Base-by-base conservation (phyloP, 2,888 invertebrate genomes). In the Mesorhabditis spiculigera region DNA sequence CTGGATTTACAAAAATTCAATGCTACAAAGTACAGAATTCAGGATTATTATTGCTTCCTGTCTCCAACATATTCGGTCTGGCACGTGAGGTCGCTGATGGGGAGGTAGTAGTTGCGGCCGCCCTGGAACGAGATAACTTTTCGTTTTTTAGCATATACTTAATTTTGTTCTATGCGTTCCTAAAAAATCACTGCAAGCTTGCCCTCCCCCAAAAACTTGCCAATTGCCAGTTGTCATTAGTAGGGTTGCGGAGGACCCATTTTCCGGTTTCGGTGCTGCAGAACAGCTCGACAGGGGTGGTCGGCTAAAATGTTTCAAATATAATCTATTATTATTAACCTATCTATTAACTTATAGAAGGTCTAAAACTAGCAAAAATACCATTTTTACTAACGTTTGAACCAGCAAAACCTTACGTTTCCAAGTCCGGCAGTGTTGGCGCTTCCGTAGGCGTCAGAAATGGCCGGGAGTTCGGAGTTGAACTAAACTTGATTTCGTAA, bases 391-490 rank as follows among this genome's bases (percentile, higher is more conserved):
- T 10, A 50, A 50, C n/a, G n/a, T 10, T 50, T 10, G n/a, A n/a
- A 50, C 10, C 8, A 13, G 8, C 1, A 50, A 50, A 50, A 13
- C n/a, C 58, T 50, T 2, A 50, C 58, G 58, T 50, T 50, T 50
- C 58, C 58, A 50, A 50, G 58, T 50, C 58, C 58, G n/a, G 58
- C 58, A 50, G 58, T 50, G 58, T 50, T 50, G 58, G 58, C 58
- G 10, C 10, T 50, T 50, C 58, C 58, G 58, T 13, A 50, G 8
- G 58, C 58, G n/a, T 50, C 58, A 50, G 58, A 50, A n/a, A 50
- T 10, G 58, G 58, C 58, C n/a, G 58, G 58, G 58, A 50, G 58
- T 50, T 50, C 58, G n/a, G 58, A 50, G 58, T 50, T 50, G 58
- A 50, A 50, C 58, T 50, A n/a, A 50, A 50, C 8, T 13, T 50